These are phyloP conservation scores for Eupristina koningsbergeri DNA, from an alignment of 1,140 invertebrate species.

Conservation along the genomic window DNA sequence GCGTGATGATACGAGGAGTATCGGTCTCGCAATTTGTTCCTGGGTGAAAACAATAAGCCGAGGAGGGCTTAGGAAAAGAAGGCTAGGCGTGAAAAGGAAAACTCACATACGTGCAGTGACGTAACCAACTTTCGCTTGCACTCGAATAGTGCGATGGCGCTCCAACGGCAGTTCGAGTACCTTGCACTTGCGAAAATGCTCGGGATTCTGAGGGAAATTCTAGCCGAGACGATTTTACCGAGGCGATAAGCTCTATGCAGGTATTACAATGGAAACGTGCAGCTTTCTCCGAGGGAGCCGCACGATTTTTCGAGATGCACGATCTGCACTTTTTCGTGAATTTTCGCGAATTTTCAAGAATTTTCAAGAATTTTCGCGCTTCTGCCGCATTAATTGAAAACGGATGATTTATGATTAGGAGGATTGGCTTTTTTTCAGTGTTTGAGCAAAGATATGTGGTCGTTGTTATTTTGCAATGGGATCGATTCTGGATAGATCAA, in stretches of 20 bases:
- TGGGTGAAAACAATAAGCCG: background rate
- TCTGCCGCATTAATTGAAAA: background rate
- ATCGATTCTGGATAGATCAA: too few species aligned
- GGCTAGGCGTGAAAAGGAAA: slow-evolving; percentile 10
- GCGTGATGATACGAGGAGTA: background rate
- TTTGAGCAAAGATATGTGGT: background rate
- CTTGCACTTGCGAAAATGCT: slow-evolving; percentile 67
- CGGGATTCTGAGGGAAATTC: slow-evolving; percentile 41
- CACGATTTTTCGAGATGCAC: slow-evolving; percentile 36
- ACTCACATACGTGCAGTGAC: slow-evolving; percentile 50
- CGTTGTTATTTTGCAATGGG: background rate
- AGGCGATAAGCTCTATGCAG: background rate
- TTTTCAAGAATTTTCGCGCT: too few species aligned
- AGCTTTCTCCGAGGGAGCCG: slow-evolving; percentile 4
- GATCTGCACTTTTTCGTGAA: background rate
- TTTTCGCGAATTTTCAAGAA: background rate
- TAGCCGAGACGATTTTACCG: background rate
- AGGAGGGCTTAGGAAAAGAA: background rate
- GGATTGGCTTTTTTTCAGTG: background rate
- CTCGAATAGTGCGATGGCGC: background rate
- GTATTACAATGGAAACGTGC: background rate
- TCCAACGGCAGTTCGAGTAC: slow-evolving; percentile 54
- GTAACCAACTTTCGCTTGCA: slow-evolving; percentile 65
- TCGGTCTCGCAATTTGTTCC: background rate
- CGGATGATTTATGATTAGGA: background rate